phyloP scores from a whole-genome alignment of 2,888 invertebrate genomes.

The Matsumyia berberina region DNA sequence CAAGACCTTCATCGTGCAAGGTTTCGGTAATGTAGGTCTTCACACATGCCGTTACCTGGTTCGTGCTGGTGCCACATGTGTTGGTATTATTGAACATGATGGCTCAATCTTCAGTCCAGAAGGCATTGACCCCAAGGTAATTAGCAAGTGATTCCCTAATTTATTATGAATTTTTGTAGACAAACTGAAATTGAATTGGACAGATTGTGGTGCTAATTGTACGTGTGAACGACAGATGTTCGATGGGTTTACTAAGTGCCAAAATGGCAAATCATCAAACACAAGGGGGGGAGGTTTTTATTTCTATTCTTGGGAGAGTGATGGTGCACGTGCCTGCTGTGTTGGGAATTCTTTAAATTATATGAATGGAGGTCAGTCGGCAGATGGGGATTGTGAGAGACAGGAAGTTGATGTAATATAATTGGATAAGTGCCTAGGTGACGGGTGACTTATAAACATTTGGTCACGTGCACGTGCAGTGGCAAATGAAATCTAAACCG shows the following conservation, averaged over 20 bases:
- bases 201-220: slow-evolving; percentile 1
- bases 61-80: slow-evolving; percentile 88
- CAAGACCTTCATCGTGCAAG: slow-evolving; percentile 92
- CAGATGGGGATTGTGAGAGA: slow-evolving; percentile 20
- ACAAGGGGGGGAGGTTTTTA: background rate
- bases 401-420: slow-evolving; percentile 35
- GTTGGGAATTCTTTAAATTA: background rate
- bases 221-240: slow-evolving; percentile 46
- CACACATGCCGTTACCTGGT: slow-evolving; percentile 89
- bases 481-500: too few species aligned
- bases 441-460: too few species aligned
- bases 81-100: slow-evolving; percentile 89
- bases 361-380: slow-evolving; percentile 1
- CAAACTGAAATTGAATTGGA: slow-evolving; percentile 1
- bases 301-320: slow-evolving; percentile 25
- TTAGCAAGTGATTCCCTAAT: slow-evolving; percentile 72
- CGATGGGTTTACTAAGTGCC: slow-evolving; percentile 23
- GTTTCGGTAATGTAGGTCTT: slow-evolving; percentile 93
- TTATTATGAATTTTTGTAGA: background rate
- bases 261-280: slow-evolving; percentile 31
- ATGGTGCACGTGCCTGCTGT: slow-evolving; percentile 15
- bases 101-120: slow-evolving; percentile 87
- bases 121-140: slow-evolving; percentile 88
- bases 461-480: background rate
- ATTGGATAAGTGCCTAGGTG: slow-evolving; percentile 13